Conservation (phyloP, 2,888 invertebrate genomes). For the Dione juno region DNA sequence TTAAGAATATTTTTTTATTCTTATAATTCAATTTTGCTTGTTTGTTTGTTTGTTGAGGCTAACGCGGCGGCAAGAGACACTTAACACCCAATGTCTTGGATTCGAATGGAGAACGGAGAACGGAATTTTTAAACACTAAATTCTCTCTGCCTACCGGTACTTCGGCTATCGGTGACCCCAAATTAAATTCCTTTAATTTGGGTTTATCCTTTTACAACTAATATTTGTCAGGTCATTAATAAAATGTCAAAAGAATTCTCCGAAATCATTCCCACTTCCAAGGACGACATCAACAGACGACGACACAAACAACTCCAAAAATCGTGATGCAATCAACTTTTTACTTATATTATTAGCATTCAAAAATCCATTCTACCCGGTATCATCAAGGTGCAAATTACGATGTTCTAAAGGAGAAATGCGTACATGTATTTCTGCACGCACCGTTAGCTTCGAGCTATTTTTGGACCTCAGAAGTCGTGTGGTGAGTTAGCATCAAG, state of each 20-base stretch:
- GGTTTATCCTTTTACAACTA: neutral
- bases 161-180: no score
- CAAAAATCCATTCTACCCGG: conserved; percentile 47
- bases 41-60: no score
- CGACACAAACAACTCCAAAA: conserved; percentile 21
- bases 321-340: conserved; percentile 31
- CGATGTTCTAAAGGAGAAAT: conserved; percentile 72
- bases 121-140: no score
- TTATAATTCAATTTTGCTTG: no score
- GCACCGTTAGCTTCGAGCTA: conserved; percentile 69
- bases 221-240: neutral
- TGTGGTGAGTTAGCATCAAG: conserved; percentile 56
- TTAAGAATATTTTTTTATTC: neutral
- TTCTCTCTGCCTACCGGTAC: neutral
- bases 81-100: no score
- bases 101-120: no score
- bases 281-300: conserved; percentile 26
- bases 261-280: conserved; percentile 22
- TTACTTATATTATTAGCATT: conserved; percentile 32
- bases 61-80: no score
- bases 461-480: conserved; percentile 72
- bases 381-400: conserved; percentile 59
- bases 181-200: neutral
- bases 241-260: neutral
- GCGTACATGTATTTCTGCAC: conserved; percentile 61